phyloP scores from a whole-genome alignment of 1,140 invertebrate species.

The Drosophila murphyi region DNA sequence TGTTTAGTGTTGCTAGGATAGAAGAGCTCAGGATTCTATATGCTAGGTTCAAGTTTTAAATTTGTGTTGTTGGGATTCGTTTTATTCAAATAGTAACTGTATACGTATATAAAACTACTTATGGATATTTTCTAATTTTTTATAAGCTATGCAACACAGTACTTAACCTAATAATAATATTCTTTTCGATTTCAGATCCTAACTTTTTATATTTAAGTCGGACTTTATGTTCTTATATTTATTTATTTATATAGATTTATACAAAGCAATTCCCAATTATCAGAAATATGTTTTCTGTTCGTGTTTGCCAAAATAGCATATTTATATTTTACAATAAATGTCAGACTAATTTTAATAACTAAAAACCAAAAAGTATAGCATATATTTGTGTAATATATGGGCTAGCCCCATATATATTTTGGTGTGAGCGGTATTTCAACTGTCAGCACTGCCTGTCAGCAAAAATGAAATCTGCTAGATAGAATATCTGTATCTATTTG shows the following conservation, averaged over 20 bases:
- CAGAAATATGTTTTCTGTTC: not conserved
- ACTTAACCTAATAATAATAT: no score
- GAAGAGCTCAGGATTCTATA: constrained; percentile 9
- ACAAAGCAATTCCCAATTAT: not conserved
- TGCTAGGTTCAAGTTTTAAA: constrained; percentile 18
- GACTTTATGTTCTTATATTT: no score
- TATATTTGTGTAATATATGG: constrained; percentile 7
- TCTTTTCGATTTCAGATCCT: no score
- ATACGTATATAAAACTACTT: not conserved
- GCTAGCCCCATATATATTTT: constrained; percentile 26
- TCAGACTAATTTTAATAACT: not conserved
- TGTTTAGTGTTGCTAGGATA: constrained; percentile 22
- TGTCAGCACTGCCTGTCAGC: constrained; percentile 42
- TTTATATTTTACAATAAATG: not conserved
- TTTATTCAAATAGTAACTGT: constrained; percentile 2
- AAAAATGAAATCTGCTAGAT: constrained; percentile 53
- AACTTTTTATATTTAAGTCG: no score
- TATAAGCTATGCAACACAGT: not conserved
- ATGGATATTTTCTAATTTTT: not conserved
- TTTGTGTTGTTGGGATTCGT: constrained; percentile 22
- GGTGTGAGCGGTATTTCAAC: constrained; percentile 42
- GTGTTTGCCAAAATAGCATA: no score
- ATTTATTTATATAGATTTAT: no score
- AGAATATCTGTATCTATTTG: constrained; percentile 55
- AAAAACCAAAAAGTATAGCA: not conserved